Conservation (phyloP, 2,113 vertebrate species). For the Heptranchias perlo region DNA sequence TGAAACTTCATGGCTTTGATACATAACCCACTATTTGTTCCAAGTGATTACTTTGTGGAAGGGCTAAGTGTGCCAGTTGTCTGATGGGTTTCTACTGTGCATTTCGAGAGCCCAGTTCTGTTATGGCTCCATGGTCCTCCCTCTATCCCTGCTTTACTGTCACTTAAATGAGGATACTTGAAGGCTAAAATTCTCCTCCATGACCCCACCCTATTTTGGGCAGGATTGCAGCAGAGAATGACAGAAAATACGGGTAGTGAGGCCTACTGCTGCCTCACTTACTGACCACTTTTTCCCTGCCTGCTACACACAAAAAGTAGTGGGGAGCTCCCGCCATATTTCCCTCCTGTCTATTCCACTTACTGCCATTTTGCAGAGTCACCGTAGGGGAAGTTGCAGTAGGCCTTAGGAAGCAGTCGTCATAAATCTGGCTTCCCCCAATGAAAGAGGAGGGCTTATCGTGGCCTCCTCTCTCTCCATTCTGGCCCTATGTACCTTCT, state of each 20-base stretch:
- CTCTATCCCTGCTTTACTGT: background rate
- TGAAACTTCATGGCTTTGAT: background rate
- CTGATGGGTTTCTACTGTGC: background rate
- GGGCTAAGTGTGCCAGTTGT: background rate
- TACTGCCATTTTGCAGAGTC: no score
- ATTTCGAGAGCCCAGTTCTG: background rate
- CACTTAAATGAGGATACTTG: background rate
- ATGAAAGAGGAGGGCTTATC: no score
- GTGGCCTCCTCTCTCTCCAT: no score
- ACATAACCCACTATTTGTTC: no score
- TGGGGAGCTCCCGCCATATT: no score
- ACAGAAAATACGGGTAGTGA: background rate
- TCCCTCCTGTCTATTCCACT: no score
- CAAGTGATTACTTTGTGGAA: background rate
- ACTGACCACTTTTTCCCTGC: background rate
- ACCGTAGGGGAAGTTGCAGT: no score
- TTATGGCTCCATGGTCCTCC: background rate
- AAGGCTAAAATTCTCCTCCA: background rate
- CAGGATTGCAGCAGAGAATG: background rate
- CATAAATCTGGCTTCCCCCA: no score
- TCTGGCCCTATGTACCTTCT: no score
- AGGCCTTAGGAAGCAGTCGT: no score
- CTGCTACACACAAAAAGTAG: no score
- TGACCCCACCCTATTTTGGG: background rate
- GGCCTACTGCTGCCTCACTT: background rate